A percentile compares a stretch with the other conserved stretches of the same genome.
Evolutionary conservation across 92 coral and sea anemone genomes (phyloP).

Genomic region (Zoanthus gigantus): DNA sequence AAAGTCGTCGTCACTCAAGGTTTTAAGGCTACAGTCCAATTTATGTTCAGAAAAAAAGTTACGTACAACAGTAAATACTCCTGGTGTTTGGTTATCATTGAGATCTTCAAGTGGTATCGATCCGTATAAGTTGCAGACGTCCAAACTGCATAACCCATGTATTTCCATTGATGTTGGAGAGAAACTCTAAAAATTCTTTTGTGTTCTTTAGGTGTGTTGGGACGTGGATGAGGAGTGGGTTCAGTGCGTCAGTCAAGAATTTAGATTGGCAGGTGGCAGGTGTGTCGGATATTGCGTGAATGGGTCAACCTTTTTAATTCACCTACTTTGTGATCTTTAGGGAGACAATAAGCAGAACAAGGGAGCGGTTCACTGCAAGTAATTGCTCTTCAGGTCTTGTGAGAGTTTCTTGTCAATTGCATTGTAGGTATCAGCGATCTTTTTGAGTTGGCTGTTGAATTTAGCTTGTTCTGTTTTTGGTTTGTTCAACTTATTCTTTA

Average conservation of each 20-base stretch:
- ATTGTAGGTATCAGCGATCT: constrained; percentile 61
- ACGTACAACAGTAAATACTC: background rate
- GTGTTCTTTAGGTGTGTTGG: constrained; percentile 65
- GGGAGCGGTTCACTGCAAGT: constrained; percentile 67
- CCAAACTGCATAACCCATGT: constrained; percentile 57
- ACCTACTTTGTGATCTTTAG: constrained; percentile 70
- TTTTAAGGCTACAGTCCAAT: constrained; percentile 18
- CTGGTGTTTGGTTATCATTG: constrained; percentile 11
- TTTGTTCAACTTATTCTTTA: constrained; percentile 45
- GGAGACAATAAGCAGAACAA: constrained; percentile 56
- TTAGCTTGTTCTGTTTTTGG: constrained; percentile 65
- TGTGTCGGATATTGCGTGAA: constrained; percentile 68
- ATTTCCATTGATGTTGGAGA: constrained; percentile 33
- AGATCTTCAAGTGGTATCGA: constrained; percentile 12
- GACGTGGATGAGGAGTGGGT: constrained; percentile 34
- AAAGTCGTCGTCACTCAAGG: constrained; percentile 34
- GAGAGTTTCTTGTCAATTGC: constrained; percentile 43
- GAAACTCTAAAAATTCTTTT: constrained; percentile 51
- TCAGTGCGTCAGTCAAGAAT: constrained; percentile 59
- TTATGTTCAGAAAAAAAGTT: background rate
- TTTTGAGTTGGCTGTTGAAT: constrained; percentile 58
- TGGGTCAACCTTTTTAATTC: constrained; percentile 69
- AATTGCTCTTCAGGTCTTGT: constrained; percentile 49
- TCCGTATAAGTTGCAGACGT: constrained; percentile 59
- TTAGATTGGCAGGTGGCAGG: constrained; percentile 61